Percentiles rank a stretch among this genome's conserved stretches.
Evolutionary conservation across 2,888 invertebrate species (phyloP).

Genomic region (Sisyra nigra): DNA sequence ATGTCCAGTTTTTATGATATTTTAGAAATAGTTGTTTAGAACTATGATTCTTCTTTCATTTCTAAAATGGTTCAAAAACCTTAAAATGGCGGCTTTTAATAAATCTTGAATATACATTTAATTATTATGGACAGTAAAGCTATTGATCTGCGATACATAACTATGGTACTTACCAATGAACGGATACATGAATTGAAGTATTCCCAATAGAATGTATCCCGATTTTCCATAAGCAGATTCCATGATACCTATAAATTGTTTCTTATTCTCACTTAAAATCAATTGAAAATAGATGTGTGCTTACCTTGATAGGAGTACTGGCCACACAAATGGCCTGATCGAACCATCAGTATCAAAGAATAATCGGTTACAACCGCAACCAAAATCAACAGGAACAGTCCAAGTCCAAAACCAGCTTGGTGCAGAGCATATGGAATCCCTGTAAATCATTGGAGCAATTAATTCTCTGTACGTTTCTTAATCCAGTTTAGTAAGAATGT

Average conservation of each 20-base stretch:
- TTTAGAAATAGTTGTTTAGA: no score
- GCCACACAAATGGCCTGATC: constrained; percentile 56
- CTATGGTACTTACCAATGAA: constrained; percentile 46
- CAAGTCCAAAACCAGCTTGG: constrained; percentile 65
- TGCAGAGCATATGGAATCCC: constrained; percentile 67
- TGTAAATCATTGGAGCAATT: no score
- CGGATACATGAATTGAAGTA: constrained; percentile 68
- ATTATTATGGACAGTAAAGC: no score
- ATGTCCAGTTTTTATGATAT: no score
- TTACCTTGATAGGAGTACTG: constrained; percentile 52
- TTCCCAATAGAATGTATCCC: constrained; percentile 58
- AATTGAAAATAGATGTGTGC: background rate
- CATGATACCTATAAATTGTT: constrained; percentile 41
- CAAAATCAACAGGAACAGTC: constrained; percentile 47
- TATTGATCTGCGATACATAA: background rate
- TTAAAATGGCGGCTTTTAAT: no score
- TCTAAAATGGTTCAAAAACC: no score
- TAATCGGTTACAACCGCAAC: constrained; percentile 69
- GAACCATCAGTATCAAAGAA: constrained; percentile 62
- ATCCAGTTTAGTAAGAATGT: no score
- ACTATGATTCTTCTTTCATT: no score
- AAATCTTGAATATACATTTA: no score
- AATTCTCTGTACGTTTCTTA: no score
- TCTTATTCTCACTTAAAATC: background rate
- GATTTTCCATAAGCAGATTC: constrained; percentile 63